phyloP scores from a whole-genome alignment of 2,797 vertebrate genomes.

The Aulostomus chinensis region DNA sequence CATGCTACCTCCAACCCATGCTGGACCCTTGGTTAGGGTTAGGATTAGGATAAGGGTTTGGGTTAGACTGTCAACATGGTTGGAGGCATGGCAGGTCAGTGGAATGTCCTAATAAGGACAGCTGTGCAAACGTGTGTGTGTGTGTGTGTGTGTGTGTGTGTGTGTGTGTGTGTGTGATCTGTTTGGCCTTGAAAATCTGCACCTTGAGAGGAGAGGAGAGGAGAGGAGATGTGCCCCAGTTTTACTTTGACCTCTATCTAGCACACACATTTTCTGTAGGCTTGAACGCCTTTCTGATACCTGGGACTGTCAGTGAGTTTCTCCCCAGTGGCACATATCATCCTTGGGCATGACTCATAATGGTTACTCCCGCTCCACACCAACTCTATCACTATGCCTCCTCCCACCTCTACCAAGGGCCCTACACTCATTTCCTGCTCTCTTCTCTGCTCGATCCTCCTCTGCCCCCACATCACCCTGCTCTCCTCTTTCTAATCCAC shows the following conservation, averaged over 20 bases:
- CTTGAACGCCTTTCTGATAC: constrained; percentile 51
- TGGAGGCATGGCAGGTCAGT: too few relatives aligned
- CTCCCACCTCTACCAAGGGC: constrained; percentile 22
- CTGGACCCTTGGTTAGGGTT: too few relatives aligned
- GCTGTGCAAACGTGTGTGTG: too few relatives aligned
- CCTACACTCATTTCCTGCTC: constrained; percentile 21
- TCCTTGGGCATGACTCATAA: constrained; percentile 54
- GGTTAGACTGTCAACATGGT: too few relatives aligned
- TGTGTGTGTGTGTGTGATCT: constrained; percentile 10
- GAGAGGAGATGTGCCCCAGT: constrained; percentile 30
- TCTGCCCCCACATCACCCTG: too few relatives aligned
- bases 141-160: constrained; percentile 20
- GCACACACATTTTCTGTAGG: constrained; percentile 29
- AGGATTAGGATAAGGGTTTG: too few relatives aligned
- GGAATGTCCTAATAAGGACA: too few relatives aligned
- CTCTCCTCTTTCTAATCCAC: neutral
- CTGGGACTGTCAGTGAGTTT: constrained; percentile 51
- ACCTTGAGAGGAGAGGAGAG: neutral
- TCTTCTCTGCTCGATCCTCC: neutral
- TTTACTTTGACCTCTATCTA: constrained; percentile 58
- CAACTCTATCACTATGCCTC: neutral
- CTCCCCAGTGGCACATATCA: constrained; percentile 35
- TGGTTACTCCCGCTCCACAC: constrained; percentile 9
- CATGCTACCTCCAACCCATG: too few relatives aligned
- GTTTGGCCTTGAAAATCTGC: constrained; percentile 14